These are phyloP conservation scores for Erythrocercus mccallii DNA, from an alignment of 2,113 vertebrate species.

Conservation along the genomic window DNA sequence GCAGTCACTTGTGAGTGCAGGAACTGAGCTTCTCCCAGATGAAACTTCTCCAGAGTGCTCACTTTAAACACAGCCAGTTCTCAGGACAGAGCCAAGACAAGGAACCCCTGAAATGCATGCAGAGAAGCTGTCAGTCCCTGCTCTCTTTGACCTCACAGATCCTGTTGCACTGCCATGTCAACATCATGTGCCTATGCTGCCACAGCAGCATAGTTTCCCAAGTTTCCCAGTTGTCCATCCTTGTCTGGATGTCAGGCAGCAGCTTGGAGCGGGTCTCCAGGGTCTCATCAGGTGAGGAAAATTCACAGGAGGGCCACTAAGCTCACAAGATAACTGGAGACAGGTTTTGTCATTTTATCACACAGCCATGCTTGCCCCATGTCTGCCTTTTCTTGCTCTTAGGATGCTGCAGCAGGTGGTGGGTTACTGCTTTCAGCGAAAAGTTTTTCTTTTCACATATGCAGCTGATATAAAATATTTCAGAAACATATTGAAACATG, in stretches of 20 bases:
- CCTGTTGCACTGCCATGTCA: neutral
- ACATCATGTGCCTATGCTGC: neutral
- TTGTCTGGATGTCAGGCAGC: neutral
- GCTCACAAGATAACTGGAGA: neutral
- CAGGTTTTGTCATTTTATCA: neutral
- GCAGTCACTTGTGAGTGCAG: neutral
- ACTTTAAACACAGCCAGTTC: neutral
- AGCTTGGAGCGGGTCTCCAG: neutral
- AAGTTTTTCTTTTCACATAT: neutral
- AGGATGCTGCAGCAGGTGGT: neutral
- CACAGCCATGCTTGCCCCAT: fast-evolving
- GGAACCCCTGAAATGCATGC: neutral
- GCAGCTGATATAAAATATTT: neutral
- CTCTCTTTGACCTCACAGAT: neutral
- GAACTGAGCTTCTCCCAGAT: neutral
- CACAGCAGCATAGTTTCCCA: neutral
- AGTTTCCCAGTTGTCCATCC: neutral
- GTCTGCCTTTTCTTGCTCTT: neutral
- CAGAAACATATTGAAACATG: neutral
- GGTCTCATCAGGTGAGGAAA: neutral
- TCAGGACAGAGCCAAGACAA: neutral
- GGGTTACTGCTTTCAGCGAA: neutral
- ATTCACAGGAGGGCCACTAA: neutral
- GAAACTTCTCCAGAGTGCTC: neutral
- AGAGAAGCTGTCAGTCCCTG: neutral